phyloP scores from a whole-genome alignment of 2,888 invertebrate genomes.

The Lasiommata megera region DNA sequence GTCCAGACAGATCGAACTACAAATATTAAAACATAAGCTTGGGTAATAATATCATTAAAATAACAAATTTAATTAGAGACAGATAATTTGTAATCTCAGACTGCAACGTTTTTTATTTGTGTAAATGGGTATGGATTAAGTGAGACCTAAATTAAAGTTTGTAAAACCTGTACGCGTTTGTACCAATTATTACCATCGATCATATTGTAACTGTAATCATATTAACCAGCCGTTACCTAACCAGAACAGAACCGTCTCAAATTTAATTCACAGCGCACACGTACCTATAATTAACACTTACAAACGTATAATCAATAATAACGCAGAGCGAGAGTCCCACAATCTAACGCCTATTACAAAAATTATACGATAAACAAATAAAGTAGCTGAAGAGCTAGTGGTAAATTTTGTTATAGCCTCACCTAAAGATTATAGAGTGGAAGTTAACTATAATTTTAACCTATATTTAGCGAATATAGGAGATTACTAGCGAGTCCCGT shows the following conservation, averaged over 20 bases:
- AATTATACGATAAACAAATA: conserved; percentile 7
- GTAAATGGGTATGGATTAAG: too few relatives aligned
- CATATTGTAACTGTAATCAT: conserved; percentile 1
- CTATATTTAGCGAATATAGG: too few relatives aligned
- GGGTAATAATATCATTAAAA: too few relatives aligned
- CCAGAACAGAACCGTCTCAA: conserved; percentile 37
- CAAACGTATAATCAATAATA: conserved; percentile 74
- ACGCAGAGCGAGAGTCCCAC: conserved; percentile 52
- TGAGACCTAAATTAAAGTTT: neutral
- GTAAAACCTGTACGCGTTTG: neutral
- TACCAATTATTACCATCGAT: conserved; percentile 6
- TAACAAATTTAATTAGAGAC: too few relatives aligned
- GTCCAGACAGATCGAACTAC: too few relatives aligned
- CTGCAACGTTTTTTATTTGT: too few relatives aligned
- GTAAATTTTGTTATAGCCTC: neutral
- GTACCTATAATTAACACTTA: conserved; percentile 60
- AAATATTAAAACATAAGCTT: too few relatives aligned
- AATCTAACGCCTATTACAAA: conserved; percentile 56
- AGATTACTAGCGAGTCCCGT: too few relatives aligned
- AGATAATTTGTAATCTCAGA: too few relatives aligned
- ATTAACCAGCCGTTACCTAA: conserved; percentile 23
- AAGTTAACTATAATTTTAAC: too few relatives aligned
- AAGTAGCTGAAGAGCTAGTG: neutral
- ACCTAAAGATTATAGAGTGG: too few relatives aligned
- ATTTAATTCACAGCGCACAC: conserved; percentile 65